Evolutionary conservation across 2,888 invertebrate species (phyloP).

Genomic region (Hyalella azteca): DNA sequence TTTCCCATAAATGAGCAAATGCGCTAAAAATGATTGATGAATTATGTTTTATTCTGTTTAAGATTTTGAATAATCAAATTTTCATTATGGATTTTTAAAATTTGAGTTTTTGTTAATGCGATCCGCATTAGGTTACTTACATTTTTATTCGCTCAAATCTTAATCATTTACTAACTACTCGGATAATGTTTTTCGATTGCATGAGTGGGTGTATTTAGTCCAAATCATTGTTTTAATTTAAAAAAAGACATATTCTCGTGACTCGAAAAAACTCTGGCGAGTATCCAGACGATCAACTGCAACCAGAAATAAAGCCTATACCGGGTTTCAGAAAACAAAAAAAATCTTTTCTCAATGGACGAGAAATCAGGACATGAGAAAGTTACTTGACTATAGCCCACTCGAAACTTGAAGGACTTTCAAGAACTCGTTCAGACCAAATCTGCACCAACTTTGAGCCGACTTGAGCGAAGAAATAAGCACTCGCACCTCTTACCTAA

Average conservation of each 20-base stretch:
- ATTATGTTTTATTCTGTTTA: too few relatives aligned
- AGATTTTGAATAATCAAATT: not conserved
- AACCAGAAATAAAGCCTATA: not conserved
- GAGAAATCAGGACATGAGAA: not conserved
- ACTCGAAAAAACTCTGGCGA: too few relatives aligned
- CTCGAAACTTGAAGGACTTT: slow-evolving; percentile 10
- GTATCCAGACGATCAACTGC: not conserved
- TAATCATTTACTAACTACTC: too few relatives aligned
- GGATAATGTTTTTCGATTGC: too few relatives aligned
- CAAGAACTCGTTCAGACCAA: slow-evolving; percentile 10
- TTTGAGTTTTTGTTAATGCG: not conserved
- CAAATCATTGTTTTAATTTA: not conserved
- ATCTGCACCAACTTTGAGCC: slow-evolving; percentile 14
- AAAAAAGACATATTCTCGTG: not conserved
- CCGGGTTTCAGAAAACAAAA: not conserved
- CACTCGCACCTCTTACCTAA: slow-evolving; percentile 9
- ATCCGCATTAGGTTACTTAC: too few relatives aligned
- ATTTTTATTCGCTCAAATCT: too few relatives aligned
- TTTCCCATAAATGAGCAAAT: too few relatives aligned
- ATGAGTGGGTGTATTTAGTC: too few relatives aligned
- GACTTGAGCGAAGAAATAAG: slow-evolving; percentile 5
- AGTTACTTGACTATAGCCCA: slow-evolving; percentile 18
- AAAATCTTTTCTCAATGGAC: slow-evolving; percentile 5
- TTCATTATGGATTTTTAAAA: not conserved
- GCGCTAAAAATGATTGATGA: too few relatives aligned